Conservation (phyloP, 2,888 invertebrate genomes). For the Campaea margaritaria region DNA sequence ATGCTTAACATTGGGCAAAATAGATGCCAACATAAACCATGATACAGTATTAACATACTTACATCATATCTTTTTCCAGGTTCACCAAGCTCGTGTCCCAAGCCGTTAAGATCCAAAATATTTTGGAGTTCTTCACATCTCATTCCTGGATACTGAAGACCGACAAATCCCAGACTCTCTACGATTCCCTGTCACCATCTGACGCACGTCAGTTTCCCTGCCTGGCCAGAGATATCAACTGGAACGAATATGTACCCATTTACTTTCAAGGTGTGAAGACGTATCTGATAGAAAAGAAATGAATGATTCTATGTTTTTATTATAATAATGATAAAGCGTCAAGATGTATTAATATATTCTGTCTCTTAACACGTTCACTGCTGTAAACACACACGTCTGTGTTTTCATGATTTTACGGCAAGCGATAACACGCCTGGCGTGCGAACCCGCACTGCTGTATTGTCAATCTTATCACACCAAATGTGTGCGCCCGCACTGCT, state of each 20-base stretch:
- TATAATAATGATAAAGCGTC: no score
- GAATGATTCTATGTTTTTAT: not conserved
- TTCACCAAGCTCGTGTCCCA: conserved; percentile 89
- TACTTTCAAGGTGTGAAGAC: conserved; percentile 93
- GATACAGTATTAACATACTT: no score
- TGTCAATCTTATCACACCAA: no score
- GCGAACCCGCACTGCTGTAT: no score
- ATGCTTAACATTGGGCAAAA: no score
- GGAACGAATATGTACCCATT: conserved; percentile 92
- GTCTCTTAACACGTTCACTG: no score
- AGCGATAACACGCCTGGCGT: no score
- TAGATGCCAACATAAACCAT: not conserved
- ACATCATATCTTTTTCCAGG: conserved; percentile 68
- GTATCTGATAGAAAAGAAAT: conserved; percentile 57
- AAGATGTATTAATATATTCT: no score
- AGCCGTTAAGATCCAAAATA: conserved; percentile 87
- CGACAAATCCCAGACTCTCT: conserved; percentile 87
- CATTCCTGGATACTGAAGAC: conserved; percentile 93
- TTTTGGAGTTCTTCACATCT: conserved; percentile 91
- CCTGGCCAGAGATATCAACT: conserved; percentile 90
- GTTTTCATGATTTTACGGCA: no score
- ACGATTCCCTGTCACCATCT: conserved; percentile 81
- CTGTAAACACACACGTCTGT: no score
- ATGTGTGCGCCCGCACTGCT: no score
- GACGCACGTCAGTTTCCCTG: conserved; percentile 91